Evolutionary conservation across 2,888 invertebrate species (phyloP).

Genomic region (Drosophila picticornis): DNA sequence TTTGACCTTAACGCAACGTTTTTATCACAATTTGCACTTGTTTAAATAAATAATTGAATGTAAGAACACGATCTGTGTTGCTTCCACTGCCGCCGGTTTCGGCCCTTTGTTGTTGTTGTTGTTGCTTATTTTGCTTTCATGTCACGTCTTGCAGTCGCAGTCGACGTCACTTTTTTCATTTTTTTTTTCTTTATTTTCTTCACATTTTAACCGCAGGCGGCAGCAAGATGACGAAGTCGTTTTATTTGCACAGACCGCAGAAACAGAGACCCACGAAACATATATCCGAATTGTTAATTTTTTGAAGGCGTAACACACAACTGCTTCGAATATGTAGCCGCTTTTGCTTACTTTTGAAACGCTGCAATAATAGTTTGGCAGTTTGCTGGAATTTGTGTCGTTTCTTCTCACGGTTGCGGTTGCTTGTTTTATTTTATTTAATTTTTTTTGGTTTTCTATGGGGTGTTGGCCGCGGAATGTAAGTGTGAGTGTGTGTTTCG

Average conservation of each 20-base stretch:
- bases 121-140: constrained; percentile 63
- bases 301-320: constrained; percentile 23
- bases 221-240: constrained; percentile 79
- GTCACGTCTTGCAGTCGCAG: constrained; percentile 73
- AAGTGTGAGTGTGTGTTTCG: constrained; percentile 13
- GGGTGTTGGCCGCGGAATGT: constrained; percentile 78
- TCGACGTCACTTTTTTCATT: constrained; percentile 53
- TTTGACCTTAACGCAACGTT: constrained; percentile 30
- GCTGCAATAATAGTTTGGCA: constrained; percentile 44
- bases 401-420: constrained; percentile 62
- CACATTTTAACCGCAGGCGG: constrained; percentile 36
- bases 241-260: constrained; percentile 67
- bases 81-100: constrained; percentile 61
- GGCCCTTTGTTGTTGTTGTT: constrained; percentile 36
- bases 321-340: neutral
- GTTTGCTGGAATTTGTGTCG: constrained; percentile 68
- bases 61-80: constrained; percentile 32
- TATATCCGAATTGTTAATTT: constrained; percentile 16
- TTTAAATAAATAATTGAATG: constrained; percentile 25
- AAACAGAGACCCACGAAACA: constrained; percentile 20
- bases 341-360: constrained; percentile 59
- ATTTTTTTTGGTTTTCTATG: constrained; percentile 35
- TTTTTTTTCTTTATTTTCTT: constrained; percentile 28
- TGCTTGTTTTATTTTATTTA: constrained; percentile 1
- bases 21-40: constrained; percentile 52